Percentiles rank a stretch among this genome's conserved stretches.
phyloP scores from a whole-genome alignment of 2,888 invertebrate species.

The Slavum lentiscoides region DNA sequence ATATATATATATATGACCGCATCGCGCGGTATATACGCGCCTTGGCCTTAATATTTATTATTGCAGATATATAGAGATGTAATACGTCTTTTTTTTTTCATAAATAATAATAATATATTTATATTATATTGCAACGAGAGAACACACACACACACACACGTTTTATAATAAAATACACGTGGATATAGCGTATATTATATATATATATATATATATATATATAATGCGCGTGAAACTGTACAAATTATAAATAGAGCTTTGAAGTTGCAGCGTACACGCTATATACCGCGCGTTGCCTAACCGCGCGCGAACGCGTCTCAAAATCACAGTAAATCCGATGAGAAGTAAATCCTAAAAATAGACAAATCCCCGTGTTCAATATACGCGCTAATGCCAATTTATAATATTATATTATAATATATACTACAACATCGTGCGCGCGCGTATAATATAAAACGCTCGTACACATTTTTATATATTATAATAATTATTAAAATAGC shows the following conservation, averaged over 20 bases:
- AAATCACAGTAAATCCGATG: conserved; percentile 44
- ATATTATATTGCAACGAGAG: neutral
- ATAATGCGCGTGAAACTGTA: conserved; percentile 23
- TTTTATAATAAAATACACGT: conserved; percentile 24
- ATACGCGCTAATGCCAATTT: conserved; percentile 31
- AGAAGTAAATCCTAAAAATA: conserved; percentile 47
- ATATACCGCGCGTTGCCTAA: conserved; percentile 43
- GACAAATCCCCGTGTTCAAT: conserved; percentile 39
- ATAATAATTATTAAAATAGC: too few relatives aligned
- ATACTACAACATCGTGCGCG: neutral
- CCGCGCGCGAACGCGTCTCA: conserved; percentile 32
- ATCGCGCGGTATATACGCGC: neutral
- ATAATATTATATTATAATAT: neutral
- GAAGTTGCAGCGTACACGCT: conserved; percentile 21
- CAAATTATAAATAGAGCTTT: conserved; percentile 50
- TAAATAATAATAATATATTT: too few relatives aligned
- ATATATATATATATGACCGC: too few relatives aligned
- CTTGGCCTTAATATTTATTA: conserved; percentile 31
- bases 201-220: neutral
- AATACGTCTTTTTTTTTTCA: conserved; percentile 4
- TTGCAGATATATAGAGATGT: neutral
- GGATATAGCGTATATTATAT: neutral
- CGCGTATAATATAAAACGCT: too few relatives aligned
- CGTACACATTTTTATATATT: too few relatives aligned
- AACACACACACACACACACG: neutral